Conservation (phyloP, 2,797 vertebrate species). For the Sus cebifrons region DNA sequence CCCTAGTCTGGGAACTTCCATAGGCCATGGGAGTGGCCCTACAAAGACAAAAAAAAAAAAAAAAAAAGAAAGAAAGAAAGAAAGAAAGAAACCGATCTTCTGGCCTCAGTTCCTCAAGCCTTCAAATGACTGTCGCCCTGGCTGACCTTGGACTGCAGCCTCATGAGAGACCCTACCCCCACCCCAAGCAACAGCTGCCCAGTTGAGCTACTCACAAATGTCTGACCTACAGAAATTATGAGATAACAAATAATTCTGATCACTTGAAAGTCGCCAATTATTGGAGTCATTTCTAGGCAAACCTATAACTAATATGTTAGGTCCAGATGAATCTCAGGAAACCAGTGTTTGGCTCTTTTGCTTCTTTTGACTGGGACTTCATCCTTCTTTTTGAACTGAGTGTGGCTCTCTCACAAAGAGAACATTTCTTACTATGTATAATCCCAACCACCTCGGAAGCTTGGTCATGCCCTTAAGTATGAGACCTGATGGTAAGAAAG, state of each 20-base stretch:
- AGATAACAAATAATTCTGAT: too few species aligned
- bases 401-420: background rate
- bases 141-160: fast-evolving
- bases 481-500: background rate
- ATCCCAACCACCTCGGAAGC: background rate
- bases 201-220: background rate
- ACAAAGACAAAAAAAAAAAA: background rate
- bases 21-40: too few species aligned
- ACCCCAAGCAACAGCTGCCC: background rate
- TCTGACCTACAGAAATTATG: background rate
- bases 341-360: background rate
- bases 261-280: background rate
- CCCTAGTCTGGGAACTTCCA: background rate
- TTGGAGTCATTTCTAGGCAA: background rate
- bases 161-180: background rate
- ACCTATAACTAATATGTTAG: background rate
- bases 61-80: fast-evolving
- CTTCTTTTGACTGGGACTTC: background rate
- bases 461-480: background rate
- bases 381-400: background rate
- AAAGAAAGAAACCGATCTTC: background rate
- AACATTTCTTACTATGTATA: background rate
- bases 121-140: background rate
- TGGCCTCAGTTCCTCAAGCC: background rate
- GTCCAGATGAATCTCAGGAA: background rate